phyloP scores from a whole-genome alignment of 37 sponge, comb jelly and placozoan species.

The Agelas oroides region DNA sequence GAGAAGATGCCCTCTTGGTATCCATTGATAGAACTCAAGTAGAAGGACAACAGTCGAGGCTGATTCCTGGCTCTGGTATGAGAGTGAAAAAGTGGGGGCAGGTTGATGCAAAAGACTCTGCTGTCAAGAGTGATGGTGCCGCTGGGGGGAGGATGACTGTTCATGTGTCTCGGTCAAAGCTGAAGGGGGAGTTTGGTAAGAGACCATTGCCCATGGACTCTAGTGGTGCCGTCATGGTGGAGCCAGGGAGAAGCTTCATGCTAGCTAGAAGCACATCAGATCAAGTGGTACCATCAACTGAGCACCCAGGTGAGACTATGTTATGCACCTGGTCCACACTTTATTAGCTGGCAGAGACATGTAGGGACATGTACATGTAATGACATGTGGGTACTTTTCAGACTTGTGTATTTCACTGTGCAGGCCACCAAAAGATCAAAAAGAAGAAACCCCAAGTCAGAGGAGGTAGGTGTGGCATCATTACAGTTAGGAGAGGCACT shows the following conservation, averaged over 20 bases:
- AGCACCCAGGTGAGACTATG: not conserved
- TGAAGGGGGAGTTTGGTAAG: not conserved
- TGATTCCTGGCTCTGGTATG: not conserved
- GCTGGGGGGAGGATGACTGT: not conserved
- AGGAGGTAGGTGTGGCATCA: too few species aligned
- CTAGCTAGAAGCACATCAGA: not conserved
- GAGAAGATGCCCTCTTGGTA: not conserved
- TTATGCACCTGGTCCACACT: not conserved
- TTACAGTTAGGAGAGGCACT: too few species aligned
- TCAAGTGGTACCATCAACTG: not conserved
- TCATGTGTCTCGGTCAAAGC: not conserved
- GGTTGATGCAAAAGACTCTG: too few species aligned
- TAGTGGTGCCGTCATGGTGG: not conserved
- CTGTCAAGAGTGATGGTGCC: too few species aligned
- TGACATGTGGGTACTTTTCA: not conserved
- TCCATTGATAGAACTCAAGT: constrained; percentile 3
- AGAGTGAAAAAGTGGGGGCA: not conserved
- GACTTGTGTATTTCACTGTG: not conserved
- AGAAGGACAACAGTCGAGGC: not conserved
- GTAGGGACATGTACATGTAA: not conserved
- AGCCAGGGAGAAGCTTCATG: not conserved
- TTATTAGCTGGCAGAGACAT: not conserved
- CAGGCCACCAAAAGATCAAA: constrained; percentile 22
- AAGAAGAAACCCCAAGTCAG: constrained; percentile 7
- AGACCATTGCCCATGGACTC: not conserved